Conservation (phyloP, 1,140 invertebrate genomes). For the Alviniconcha marisindica region DNA sequence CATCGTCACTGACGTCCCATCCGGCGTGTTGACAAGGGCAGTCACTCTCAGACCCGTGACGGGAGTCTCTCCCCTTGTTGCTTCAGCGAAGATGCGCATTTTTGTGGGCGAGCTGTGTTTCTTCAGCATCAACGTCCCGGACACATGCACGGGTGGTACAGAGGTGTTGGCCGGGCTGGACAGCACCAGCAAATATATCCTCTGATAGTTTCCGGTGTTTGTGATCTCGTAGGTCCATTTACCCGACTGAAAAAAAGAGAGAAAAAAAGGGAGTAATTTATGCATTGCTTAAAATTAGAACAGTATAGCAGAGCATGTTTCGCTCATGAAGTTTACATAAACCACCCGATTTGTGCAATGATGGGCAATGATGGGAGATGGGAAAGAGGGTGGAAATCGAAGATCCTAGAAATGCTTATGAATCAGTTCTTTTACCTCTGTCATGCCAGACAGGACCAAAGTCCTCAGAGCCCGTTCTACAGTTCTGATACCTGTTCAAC, state of each 20-base stretch:
- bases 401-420: no score
- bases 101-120: slow-evolving; percentile 47
- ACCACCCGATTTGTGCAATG: no score
- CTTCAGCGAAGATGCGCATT: slow-evolving; percentile 67
- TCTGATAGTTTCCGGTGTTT: slow-evolving; percentile 22
- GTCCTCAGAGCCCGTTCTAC: no score
- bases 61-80: slow-evolving; percentile 61
- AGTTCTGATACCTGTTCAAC: no score
- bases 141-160: slow-evolving; percentile 5
- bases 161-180: slow-evolving; percentile 17
- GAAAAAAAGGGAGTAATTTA: not conserved
- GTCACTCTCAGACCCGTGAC: slow-evolving; percentile 67
- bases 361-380: no score
- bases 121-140: slow-evolving; percentile 38
- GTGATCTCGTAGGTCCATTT: slow-evolving; percentile 39
- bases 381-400: no score
- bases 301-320: no score
- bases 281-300: no score
- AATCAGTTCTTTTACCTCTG: no score
- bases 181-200: slow-evolving; percentile 36
- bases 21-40: slow-evolving; percentile 66
- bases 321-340: no score
- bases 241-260: slow-evolving; percentile 26
- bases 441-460: no score
- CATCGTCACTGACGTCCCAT: slow-evolving; percentile 48